These are phyloP conservation scores for Vesta saturnalis DNA, from an alignment of 2,888 invertebrate genomes.

Conservation along the genomic window DNA sequence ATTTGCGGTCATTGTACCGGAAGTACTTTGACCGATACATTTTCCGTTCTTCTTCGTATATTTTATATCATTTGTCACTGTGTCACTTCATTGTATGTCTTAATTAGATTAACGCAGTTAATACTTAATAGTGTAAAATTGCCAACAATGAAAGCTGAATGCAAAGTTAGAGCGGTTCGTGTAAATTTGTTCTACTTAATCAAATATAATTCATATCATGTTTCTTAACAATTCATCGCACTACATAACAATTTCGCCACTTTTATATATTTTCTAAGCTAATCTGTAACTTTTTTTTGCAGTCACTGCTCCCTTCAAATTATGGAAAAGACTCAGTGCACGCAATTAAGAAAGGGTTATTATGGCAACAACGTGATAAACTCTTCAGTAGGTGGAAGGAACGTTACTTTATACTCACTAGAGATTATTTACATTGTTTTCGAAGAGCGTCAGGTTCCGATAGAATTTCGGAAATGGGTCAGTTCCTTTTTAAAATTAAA, in stretches of 20 bases:
- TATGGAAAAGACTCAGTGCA: slow-evolving; percentile 63
- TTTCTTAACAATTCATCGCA: background rate
- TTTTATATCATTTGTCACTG: slow-evolving; percentile 21
- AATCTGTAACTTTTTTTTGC: slow-evolving; percentile 35
- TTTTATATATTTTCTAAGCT: no score
- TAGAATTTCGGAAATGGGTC: slow-evolving; percentile 64
- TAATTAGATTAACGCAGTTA: background rate
- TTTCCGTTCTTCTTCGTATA: slow-evolving; percentile 41
- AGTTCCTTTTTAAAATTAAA: slow-evolving; percentile 72
- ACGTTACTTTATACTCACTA: slow-evolving; percentile 72
- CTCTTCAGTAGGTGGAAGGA: slow-evolving; percentile 75
- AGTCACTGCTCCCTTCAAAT: slow-evolving; percentile 56
- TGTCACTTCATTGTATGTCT: slow-evolving; percentile 8
- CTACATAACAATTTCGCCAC: no score
- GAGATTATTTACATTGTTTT: slow-evolving; percentile 74
- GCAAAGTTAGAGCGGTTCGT: background rate
- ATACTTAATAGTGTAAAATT: background rate
- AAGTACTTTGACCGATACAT: slow-evolving; percentile 44
- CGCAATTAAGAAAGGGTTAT: slow-evolving; percentile 71
- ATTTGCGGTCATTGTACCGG: slow-evolving; percentile 49
- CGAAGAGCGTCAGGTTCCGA: slow-evolving; percentile 55
- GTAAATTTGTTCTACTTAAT: background rate
- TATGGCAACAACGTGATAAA: slow-evolving; percentile 73
- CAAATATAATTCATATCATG: no score
- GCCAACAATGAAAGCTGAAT: slow-evolving; percentile 1